Conservation (phyloP, 2,113 vertebrate genomes). For the Spermophilus dauricus region DNA sequence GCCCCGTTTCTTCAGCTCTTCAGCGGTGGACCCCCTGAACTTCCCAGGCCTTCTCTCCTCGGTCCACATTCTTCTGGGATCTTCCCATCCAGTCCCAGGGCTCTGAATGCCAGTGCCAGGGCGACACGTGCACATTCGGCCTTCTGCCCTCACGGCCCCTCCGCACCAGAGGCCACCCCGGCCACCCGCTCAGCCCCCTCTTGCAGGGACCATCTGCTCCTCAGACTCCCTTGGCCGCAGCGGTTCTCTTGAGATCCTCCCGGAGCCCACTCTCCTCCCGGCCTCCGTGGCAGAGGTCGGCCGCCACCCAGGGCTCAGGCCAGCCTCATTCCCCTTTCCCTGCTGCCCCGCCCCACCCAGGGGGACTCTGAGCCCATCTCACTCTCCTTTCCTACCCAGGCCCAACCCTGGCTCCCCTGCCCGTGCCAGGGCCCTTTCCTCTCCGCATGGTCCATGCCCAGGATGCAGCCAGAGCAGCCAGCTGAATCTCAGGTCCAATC, state of each 20-base stretch:
- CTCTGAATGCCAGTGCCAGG: neutral
- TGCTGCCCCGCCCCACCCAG: neutral
- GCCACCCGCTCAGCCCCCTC: rapidly evolving
- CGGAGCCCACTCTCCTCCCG: rapidly evolving
- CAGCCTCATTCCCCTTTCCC: neutral
- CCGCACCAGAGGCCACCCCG: neutral
- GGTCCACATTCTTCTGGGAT: neutral
- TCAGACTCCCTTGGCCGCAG: neutral
- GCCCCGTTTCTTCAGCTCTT: neutral
- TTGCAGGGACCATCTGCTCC: no score
- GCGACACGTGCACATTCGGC: rapidly evolving
- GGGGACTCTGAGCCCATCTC: neutral
- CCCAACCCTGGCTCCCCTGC: neutral
- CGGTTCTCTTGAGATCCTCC: neutral
- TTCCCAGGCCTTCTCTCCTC: neutral
- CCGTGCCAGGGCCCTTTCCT: neutral
- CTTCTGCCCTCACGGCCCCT: rapidly evolving
- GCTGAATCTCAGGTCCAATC: neutral
- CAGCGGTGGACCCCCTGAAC: neutral
- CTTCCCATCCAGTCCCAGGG: neutral
- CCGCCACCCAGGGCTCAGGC: neutral
- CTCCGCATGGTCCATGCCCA: neutral
- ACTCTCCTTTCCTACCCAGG: neutral
- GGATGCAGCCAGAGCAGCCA: neutral
- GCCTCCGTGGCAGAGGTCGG: rapidly evolving